Conservation (phyloP, 2,888 invertebrate species). For the Cremastinae sp. region DNA sequence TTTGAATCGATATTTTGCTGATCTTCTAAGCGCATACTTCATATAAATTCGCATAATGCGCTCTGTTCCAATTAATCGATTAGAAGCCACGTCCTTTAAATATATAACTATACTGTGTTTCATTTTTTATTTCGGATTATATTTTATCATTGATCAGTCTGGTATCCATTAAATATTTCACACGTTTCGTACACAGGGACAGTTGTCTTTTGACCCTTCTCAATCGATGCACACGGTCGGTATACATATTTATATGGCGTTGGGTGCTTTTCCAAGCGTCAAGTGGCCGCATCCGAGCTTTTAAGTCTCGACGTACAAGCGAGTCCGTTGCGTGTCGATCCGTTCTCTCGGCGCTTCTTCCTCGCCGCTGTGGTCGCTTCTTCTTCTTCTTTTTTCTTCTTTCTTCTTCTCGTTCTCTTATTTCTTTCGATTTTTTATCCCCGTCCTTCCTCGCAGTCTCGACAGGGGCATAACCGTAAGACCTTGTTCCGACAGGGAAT, state of each 20-base stretch:
- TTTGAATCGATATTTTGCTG: too few species aligned
- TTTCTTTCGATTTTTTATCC: constrained; percentile 7
- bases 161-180: constrained; percentile 33
- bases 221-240: constrained; percentile 1
- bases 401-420: constrained; percentile 23
- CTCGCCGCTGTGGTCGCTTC: constrained; percentile 19
- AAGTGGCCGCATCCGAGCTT: constrained; percentile 55
- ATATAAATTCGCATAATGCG: too few species aligned
- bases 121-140: constrained; percentile 1
- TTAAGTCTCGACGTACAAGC: constrained; percentile 44
- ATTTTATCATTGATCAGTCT: background rate
- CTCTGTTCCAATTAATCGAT: too few species aligned
- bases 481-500: constrained; percentile 67
- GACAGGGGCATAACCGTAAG: constrained; percentile 62
- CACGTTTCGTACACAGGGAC: constrained; percentile 10
- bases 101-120: background rate
- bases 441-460: constrained; percentile 25
- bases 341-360: background rate
- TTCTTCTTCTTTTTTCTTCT: constrained; percentile 46
- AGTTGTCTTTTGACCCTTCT: constrained; percentile 15
- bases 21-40: too few species aligned
- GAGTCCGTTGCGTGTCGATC: constrained; percentile 57
- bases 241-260: constrained; percentile 19
- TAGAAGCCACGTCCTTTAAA: too few species aligned
- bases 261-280: constrained; percentile 48